phyloP scores from a whole-genome alignment of 1,140 invertebrate genomes.

The Papilio polytes region DNA sequence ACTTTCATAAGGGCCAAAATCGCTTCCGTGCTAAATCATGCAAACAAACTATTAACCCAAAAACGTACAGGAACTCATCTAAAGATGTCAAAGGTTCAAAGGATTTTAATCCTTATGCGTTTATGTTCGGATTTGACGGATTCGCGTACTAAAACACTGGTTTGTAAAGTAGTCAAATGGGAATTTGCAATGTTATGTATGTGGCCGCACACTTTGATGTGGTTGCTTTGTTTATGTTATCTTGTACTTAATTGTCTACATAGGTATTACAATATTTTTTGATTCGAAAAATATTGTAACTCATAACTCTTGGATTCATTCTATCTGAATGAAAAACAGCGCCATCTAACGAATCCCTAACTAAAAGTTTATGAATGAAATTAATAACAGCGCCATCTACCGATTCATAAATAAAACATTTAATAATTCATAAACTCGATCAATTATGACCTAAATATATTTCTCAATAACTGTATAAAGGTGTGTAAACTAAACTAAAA shows the following conservation, averaged over 20 bases:
- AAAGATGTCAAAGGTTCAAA: slow-evolving; percentile 25
- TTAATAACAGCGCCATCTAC: background rate
- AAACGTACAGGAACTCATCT: background rate
- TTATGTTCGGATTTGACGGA: background rate
- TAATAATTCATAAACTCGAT: background rate
- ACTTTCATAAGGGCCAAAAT: slow-evolving; percentile 17
- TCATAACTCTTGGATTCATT: too few species aligned
- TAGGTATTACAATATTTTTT: background rate
- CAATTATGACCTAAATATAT: background rate
- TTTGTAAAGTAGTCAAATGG: background rate
- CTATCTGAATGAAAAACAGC: too few species aligned
- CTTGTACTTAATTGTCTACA: background rate
- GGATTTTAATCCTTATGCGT: slow-evolving; percentile 26
- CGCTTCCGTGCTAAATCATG: slow-evolving; percentile 29
- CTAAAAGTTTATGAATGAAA: background rate
- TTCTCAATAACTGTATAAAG: background rate
- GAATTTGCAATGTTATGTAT: background rate
- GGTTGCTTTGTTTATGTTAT: slow-evolving; percentile 2
- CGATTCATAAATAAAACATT: background rate
- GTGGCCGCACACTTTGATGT: slow-evolving; percentile 5
- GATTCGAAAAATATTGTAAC: too few species aligned
- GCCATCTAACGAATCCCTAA: too few species aligned
- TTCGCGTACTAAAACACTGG: background rate
- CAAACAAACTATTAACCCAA: slow-evolving; percentile 30
- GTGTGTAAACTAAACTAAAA: background rate